These are phyloP conservation scores for Lepidochitona cinerea DNA, from an alignment of 2,888 invertebrate species.

Conservation along the genomic window DNA sequence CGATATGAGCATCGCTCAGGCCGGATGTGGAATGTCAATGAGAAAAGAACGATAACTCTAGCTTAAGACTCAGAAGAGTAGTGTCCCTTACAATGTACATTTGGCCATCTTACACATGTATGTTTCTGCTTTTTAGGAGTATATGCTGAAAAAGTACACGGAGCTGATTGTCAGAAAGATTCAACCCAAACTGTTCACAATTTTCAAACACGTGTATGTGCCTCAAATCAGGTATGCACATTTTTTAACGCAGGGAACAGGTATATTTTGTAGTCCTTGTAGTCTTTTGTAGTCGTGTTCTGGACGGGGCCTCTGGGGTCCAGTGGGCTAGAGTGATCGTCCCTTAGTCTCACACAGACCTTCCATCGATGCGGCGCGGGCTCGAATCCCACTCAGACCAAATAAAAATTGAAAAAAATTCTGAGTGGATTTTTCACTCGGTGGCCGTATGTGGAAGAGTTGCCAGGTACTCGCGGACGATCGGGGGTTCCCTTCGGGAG, in stretches of 20 bases:
- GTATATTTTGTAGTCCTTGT: neutral
- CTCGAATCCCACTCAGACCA: too few species aligned
- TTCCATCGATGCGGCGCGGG: too few species aligned
- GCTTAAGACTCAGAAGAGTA: too few species aligned
- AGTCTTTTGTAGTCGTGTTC: neutral
- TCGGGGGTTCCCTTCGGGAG: neutral
- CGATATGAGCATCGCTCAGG: too few species aligned
- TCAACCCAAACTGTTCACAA: constrained; percentile 49
- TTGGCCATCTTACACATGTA: neutral
- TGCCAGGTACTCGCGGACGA: neutral
- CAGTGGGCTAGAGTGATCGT: too few species aligned
- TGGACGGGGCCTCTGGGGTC: neutral
- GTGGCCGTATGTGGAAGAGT: too few species aligned
- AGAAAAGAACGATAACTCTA: too few species aligned
- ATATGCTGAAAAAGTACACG: constrained; percentile 58
- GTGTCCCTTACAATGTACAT: too few species aligned
- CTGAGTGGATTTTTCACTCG: too few species aligned
- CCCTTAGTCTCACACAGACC: too few species aligned
- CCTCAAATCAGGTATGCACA: constrained; percentile 49
- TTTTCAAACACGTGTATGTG: constrained; percentile 62
- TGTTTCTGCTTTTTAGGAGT: constrained; percentile 52
- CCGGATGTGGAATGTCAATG: too few species aligned
- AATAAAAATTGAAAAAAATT: too few species aligned
- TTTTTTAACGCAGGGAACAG: neutral
- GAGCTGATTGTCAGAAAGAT: constrained; percentile 58